Base-by-base conservation (phyloP, 2,888 invertebrate genomes). In the Cerastoderma edule region DNA sequence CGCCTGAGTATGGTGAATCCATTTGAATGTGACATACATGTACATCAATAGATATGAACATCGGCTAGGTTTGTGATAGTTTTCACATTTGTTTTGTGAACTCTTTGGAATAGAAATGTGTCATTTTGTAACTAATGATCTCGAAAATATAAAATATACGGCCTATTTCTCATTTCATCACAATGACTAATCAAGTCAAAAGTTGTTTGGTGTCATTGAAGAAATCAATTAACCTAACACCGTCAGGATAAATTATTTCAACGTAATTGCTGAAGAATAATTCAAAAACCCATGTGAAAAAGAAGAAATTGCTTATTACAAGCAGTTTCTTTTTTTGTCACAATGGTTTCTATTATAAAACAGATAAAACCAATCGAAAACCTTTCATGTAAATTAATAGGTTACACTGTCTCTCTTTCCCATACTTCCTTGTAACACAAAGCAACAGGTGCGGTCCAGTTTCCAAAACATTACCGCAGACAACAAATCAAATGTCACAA, bases 271-370 rank as follows among this genome's bases (percentile, higher is more conserved):
- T 50, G 24, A 50, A 50, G 10, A 27, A 50, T 10, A 8, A n/a
- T 50, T 50, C 1, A 22, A 50, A 50, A 50, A 50, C n/a, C 2
- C n/a, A 2, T 50, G 19, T 50, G 50, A 1, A n/a, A 50, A 50
- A 50, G 10, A 22, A 27, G 24, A 27, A 50, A 50, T 50, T 50
- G 22, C 50, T 2, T 27, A 1, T 19, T 50, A 50, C 24, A 27
- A 50, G 50, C 22, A 50, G 24, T 50, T 50, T 50, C 50, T 4
- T 27, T 27, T 50, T 50, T 50, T 50, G 50, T 8, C 50, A 50
- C 50, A 50, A 50, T 2, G 22, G n/a, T 50, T 50, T 50, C 2
- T 24, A 22, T 3, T 24, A 27, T 4, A 10, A 8, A 22, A 2
- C 5, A 5, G n/a, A 8, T 2, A 22, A 19, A 1, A 22, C 24